phyloP scores from a whole-genome alignment of 2,113 vertebrate species.

The Larimichthys crocea region DNA sequence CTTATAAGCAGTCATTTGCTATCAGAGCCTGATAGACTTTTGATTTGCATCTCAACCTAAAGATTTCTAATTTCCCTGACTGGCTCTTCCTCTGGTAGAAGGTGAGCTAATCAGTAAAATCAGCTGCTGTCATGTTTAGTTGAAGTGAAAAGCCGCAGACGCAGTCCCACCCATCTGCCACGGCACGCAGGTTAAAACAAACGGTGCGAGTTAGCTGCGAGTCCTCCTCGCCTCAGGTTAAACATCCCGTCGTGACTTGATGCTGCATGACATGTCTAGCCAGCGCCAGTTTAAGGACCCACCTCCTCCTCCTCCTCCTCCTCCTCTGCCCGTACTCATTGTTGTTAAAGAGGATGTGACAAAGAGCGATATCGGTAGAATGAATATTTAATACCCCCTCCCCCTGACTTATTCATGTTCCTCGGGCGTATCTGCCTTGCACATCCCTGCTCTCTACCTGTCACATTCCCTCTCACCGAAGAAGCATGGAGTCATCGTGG shows the following conservation, averaged over 20 bases:
- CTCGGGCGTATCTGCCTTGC: slow-evolving; percentile 54
- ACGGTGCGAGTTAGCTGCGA: slow-evolving; percentile 19
- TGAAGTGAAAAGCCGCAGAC: slow-evolving; percentile 11
- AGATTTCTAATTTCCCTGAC: slow-evolving; percentile 15
- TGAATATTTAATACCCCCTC: slow-evolving; percentile 83
- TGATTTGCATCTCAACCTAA: not conserved
- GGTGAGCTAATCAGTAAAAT: slow-evolving; percentile 43
- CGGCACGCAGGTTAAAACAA: slow-evolving; percentile 61
- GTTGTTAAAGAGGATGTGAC: slow-evolving; percentile 83
- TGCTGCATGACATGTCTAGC: slow-evolving; percentile 65
- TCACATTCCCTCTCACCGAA: slow-evolving; percentile 58
- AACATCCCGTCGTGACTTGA: slow-evolving; percentile 61
- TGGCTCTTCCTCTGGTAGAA: slow-evolving; percentile 27
- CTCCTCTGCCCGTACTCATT: slow-evolving; percentile 67
- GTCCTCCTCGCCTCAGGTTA: slow-evolving; percentile 63
- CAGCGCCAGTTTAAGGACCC: slow-evolving; percentile 66
- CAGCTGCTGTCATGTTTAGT: not conserved
- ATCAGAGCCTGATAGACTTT: not conserved
- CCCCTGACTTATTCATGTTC: slow-evolving; percentile 81
- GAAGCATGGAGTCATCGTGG: slow-evolving; percentile 62
- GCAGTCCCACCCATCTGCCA: slow-evolving; percentile 19
- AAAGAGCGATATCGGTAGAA: slow-evolving; percentile 76
- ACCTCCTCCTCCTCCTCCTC: slow-evolving; percentile 40
- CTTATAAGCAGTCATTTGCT: not conserved
- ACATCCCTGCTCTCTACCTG: slow-evolving; percentile 69